phyloP scores from a whole-genome alignment of 1,140 invertebrate species.

The Heliconius melpomene region DNA sequence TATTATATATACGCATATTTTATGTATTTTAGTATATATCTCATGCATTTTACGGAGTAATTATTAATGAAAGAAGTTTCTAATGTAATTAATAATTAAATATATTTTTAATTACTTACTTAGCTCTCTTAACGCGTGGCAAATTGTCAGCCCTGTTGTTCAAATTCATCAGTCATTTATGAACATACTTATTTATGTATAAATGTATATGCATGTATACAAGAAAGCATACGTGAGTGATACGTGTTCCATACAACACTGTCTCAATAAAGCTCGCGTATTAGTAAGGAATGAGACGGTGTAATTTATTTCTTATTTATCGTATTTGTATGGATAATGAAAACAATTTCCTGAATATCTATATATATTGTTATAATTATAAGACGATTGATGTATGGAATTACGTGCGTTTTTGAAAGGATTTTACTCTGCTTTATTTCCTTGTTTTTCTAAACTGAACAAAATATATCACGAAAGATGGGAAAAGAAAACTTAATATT shows the following conservation, averaged over 20 bases:
- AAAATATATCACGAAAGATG: too few relatives aligned
- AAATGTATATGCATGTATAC: neutral
- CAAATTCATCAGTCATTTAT: neutral
- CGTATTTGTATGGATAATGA: neutral
- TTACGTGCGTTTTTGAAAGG: neutral
- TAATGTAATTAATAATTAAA: too few relatives aligned
- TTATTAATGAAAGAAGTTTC: too few relatives aligned
- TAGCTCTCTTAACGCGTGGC: too few relatives aligned
- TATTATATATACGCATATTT: too few relatives aligned
- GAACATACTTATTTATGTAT: neutral
- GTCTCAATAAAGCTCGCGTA: neutral
- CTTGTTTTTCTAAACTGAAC: neutral
- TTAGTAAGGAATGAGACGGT: neutral
- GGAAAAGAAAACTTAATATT: too few relatives aligned
- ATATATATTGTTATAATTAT: neutral
- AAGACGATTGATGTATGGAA: neutral
- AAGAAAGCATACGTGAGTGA: neutral
- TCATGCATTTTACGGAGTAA: too few relatives aligned
- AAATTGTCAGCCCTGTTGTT: neutral
- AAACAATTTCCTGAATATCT: neutral
- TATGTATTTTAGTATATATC: too few relatives aligned
- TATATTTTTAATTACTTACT: too few relatives aligned
- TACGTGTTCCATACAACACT: slow-evolving; percentile 2
- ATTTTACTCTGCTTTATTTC: neutral
- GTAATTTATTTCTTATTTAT: neutral